Base-by-base conservation (phyloP, 2,797 vertebrate species). In the Sitta carolinensis region DNA sequence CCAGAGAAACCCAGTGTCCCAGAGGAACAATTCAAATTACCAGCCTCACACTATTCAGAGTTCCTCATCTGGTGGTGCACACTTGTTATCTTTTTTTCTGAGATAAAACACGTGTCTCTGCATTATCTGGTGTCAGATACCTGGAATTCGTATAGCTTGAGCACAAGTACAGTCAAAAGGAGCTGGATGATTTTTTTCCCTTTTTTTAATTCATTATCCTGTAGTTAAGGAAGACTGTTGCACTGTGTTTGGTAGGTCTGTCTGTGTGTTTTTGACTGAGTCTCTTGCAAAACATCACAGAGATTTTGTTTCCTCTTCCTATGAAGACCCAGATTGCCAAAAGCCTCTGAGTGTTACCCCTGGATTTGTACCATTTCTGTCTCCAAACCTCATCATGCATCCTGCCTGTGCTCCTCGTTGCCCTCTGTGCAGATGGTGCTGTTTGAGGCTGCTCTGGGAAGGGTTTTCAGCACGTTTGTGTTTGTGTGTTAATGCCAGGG, bases 161-260 rank as follows among this genome's bases (percentile, higher is more conserved):
- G 42, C 23, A 36, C 15, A 27, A 69, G 20, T 42, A 27, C 23
- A 38, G 58, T 72, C 48, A 88, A 88, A 73, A 81, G 59, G 25
- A 87, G 21, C 40, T 61, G 27, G 15, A 22, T 70, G 3, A 2
- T 9, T 17, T 16, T 4, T 2, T 12, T 6, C 3, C 1, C 0
- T 1, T 42, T 13, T 27, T 63, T 54, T 43, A 38, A 27, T 32
- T 32, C 3, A 17, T 59, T 86, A 30, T 8, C 73, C 9, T 78
- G 19, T 38, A 69, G 29, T 38, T 75, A 42, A 55, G 13, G 54
- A 68, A 43, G 5, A 25, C 36, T 45, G 26, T 66, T 66, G 6
- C 27, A 26, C 54, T 14, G 47, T 57, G 40, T 70, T 84, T 48
- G 87, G 29, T 32, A 63, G 59, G 20, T 87, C 11, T 85, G 34